Evolutionary conservation across 2,113 vertebrate species (phyloP).

Genomic region (Perca flavescens): DNA sequence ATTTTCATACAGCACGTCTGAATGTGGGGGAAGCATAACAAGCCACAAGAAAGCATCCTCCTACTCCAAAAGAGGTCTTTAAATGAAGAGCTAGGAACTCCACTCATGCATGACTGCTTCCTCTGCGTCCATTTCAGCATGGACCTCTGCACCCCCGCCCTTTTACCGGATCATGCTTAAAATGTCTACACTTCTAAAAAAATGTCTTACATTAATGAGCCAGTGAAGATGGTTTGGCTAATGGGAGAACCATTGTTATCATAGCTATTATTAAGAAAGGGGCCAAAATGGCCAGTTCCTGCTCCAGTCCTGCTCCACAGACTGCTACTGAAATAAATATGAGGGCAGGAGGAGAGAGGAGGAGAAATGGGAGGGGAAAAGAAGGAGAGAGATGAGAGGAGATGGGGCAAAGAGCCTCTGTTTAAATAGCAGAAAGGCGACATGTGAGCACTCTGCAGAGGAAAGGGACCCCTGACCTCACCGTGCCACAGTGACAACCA

Average conservation of each 20-base stretch:
- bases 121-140: slow-evolving; percentile 51
- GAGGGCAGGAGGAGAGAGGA: slow-evolving; percentile 25
- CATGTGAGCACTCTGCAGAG: slow-evolving; percentile 64
- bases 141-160: slow-evolving; percentile 13
- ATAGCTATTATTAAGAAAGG: slow-evolving; percentile 42
- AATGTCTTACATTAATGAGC: slow-evolving; percentile 60
- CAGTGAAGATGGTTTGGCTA: slow-evolving; percentile 57
- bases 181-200: slow-evolving; percentile 16
- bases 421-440: slow-evolving; percentile 69
- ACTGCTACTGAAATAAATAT: slow-evolving; percentile 81
- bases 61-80: slow-evolving; percentile 69
- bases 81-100: slow-evolving; percentile 73
- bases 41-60: slow-evolving; percentile 77
- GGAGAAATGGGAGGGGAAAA: slow-evolving; percentile 14
- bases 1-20: slow-evolving; percentile 77
- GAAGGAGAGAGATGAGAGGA: slow-evolving; percentile 12
- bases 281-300: slow-evolving; percentile 33
- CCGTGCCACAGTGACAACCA: slow-evolving; percentile 69
- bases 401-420: slow-evolving; percentile 51
- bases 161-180: slow-evolving; percentile 28
- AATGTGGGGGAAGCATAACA: slow-evolving; percentile 73
- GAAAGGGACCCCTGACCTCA: slow-evolving; percentile 72
- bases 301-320: slow-evolving; percentile 24
- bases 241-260: slow-evolving; percentile 58
- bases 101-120: slow-evolving; percentile 71